Conservation (phyloP, 1,140 invertebrate species). For the Trichoplusia ni region DNA sequence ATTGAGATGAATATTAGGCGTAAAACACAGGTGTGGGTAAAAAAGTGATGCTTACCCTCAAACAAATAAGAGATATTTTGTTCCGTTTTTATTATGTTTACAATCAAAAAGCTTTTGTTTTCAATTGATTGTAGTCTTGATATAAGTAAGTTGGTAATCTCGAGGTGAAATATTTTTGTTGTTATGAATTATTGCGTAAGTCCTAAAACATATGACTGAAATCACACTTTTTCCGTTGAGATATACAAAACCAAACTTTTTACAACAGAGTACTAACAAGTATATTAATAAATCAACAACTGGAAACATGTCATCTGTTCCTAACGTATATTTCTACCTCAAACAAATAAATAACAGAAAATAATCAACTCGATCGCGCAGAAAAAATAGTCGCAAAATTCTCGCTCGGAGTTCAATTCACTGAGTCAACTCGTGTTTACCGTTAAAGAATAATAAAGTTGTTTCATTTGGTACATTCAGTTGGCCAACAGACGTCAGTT, state of each 20-base stretch:
- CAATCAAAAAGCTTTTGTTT: not conserved
- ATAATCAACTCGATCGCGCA: not conserved
- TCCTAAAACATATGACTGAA: no score
- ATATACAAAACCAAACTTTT: no score
- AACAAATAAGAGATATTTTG: not conserved
- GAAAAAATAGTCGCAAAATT: constrained; percentile 1
- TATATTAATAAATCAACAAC: no score
- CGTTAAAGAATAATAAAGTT: constrained; percentile 28
- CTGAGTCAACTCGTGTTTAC: constrained; percentile 22
- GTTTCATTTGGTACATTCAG: constrained; percentile 43
- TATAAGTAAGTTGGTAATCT: no score
- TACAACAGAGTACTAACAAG: no score
- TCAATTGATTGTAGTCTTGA: no score
- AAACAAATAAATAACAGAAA: not conserved
- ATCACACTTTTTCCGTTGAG: no score
- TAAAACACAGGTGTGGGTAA: constrained; percentile 10
- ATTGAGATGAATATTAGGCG: constrained; percentile 42
- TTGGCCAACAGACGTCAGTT: constrained; percentile 54
- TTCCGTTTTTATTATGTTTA: not conserved
- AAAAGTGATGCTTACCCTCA: not conserved
- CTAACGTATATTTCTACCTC: no score
- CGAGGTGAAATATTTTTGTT: no score
- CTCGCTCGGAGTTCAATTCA: constrained; percentile 1
- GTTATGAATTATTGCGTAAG: no score
- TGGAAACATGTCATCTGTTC: no score